Evolutionary conservation across 2,888 invertebrate genomes (phyloP).

Genomic region (Hartigia nigra): DNA sequence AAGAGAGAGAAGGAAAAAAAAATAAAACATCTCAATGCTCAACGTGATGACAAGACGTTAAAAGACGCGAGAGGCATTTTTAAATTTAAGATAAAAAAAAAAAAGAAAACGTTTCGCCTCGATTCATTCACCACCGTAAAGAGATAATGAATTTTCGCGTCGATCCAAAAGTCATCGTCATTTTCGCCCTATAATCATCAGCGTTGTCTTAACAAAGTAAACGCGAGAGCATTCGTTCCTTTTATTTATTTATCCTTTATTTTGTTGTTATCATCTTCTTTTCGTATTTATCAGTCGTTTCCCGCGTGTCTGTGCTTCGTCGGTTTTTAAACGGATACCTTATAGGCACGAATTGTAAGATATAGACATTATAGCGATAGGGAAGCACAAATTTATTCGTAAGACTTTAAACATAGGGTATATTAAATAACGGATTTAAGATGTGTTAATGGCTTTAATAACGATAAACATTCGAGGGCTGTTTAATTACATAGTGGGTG

Average conservation of each 20-base stretch:
- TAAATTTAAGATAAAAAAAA: constrained; percentile 21
- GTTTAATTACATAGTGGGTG: not conserved
- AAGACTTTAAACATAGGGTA: constrained; percentile 11
- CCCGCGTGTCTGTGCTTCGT: constrained; percentile 10
- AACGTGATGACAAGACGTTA: constrained; percentile 7
- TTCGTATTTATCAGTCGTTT: not conserved
- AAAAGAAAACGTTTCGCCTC: not conserved
- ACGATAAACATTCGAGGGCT: constrained; percentile 15
- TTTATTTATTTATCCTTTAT: not conserved
- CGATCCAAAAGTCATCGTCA: constrained; percentile 4
- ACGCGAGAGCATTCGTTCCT: not conserved
- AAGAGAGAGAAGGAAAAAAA: constrained; percentile 1
- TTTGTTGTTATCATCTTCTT: not conserved
- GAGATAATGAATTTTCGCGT: constrained; percentile 23
- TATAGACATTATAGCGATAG: constrained; percentile 15
- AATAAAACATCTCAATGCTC: constrained; percentile 14
- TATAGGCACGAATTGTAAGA: constrained; percentile 15
- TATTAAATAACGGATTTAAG: constrained; percentile 13
- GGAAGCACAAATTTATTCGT: constrained; percentile 18
- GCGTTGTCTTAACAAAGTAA: not conserved
- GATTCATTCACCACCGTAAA: not conserved
- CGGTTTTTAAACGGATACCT: constrained; percentile 10
- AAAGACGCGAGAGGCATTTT: constrained; percentile 15
- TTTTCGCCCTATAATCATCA: not conserved
- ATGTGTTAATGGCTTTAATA: constrained; percentile 22